Conservation (phyloP, 2,113 vertebrate species). For the Lathamus discolor region DNA sequence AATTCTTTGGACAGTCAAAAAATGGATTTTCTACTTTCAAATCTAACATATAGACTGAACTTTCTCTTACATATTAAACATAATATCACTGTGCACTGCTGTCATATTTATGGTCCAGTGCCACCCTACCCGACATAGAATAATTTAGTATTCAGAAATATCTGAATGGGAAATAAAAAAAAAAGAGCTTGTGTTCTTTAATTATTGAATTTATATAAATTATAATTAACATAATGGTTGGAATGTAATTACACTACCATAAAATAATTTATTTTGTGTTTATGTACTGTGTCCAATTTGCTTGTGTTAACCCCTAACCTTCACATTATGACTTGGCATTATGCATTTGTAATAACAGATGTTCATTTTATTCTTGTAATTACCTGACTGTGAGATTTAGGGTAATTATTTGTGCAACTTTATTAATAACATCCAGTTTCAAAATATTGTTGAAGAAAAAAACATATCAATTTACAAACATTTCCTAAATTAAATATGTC, state of each 20-base stretch:
- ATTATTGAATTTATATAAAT: conserved; percentile 75
- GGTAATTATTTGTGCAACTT: conserved; percentile 58
- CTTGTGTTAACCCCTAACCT: conserved; percentile 73
- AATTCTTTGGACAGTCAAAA: not conserved
- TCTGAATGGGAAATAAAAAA: conserved; percentile 54
- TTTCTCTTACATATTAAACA: conserved; percentile 38
- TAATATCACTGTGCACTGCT: not conserved
- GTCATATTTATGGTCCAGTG: conserved; percentile 51
- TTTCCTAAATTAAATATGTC: conserved; percentile 33
- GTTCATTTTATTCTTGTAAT: conserved; percentile 70
- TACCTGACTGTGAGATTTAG: conserved; percentile 55
- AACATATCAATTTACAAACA: not conserved
- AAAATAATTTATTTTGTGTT: conserved; percentile 73
- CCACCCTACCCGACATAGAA: not conserved
- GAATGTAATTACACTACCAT: conserved; percentile 68
- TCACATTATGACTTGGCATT: conserved; percentile 60
- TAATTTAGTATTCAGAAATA: conserved; percentile 17
- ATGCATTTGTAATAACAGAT: conserved; percentile 70
- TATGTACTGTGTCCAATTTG: conserved; percentile 72
- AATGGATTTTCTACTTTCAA: conserved; percentile 32
- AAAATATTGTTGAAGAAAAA: conserved; percentile 35
- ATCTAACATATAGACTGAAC: not conserved
- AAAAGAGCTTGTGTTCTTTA: conserved; percentile 69
- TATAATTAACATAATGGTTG: conserved; percentile 71
- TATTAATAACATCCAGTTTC: conserved; percentile 55